Percentiles rank a stretch among this genome's conserved stretches.
Evolutionary conservation across 1,140 invertebrate genomes (phyloP).

Genomic region (Rhagoletis pomonella): DNA sequence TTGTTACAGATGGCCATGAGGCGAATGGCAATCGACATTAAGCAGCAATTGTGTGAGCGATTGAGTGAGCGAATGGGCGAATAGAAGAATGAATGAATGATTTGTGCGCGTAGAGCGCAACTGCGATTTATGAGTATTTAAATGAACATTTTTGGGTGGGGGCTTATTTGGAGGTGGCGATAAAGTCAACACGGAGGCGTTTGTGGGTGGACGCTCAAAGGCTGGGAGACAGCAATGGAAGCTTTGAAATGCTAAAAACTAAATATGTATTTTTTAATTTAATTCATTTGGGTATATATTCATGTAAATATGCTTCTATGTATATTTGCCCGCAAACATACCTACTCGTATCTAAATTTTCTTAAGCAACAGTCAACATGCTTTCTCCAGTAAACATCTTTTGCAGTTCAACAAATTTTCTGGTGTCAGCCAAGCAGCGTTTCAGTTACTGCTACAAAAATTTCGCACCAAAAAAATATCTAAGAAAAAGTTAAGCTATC

Average conservation of each 20-base stretch:
- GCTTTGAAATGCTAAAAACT: too few species aligned
- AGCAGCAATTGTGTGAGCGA: slow-evolving; percentile 1
- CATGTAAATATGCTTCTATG: background rate
- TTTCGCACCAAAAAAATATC: background rate
- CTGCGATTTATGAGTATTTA: slow-evolving; percentile 35
- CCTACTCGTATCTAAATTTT: background rate
- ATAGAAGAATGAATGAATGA: slow-evolving; percentile 9
- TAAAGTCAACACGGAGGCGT: too few species aligned
- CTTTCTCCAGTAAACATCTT: slow-evolving; percentile 1
- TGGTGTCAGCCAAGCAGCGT: slow-evolving; percentile 3
- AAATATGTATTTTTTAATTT: background rate
- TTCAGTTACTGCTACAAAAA: background rate
- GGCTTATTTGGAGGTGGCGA: background rate
- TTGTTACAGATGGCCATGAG: background rate
- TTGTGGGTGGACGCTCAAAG: too few species aligned
- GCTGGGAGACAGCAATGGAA: too few species aligned
- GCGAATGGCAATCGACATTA: slow-evolving; percentile 6
- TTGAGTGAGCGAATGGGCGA: slow-evolving; percentile 13
- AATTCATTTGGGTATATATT: background rate
- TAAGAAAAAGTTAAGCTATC: background rate
- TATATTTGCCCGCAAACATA: background rate
- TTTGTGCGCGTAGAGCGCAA: slow-evolving; percentile 23
- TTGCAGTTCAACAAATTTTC: slow-evolving; percentile 10
- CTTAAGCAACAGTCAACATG: background rate
- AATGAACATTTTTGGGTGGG: background rate